These are phyloP conservation scores for Ptychodera flava DNA, from an alignment of 35 echinoderm and acorn worm species.

Conservation along the genomic window DNA sequence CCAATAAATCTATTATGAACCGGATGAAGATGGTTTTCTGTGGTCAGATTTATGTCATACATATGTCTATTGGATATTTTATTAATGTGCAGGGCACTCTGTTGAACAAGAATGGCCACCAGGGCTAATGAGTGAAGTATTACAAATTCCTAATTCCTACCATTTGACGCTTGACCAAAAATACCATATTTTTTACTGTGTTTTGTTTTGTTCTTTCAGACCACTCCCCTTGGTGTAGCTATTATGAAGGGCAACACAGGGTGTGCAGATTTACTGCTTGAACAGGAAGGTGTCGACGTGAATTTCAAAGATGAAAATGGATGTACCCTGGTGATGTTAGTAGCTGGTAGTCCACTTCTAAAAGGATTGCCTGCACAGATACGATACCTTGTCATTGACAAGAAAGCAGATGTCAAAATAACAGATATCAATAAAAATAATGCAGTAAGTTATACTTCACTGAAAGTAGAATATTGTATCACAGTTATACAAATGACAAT, in stretches of 20 bases:
- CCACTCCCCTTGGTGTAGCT: constrained; percentile 67
- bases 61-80: too few relatives aligned
- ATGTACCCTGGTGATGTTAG: constrained; percentile 60
- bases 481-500: neutral
- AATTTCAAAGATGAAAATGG: constrained; percentile 74
- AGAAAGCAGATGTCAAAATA: constrained; percentile 44
- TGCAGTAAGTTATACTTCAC: constrained; percentile 69
- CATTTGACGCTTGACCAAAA: too few relatives aligned
- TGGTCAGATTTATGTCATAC: too few relatives aligned
- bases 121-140: too few relatives aligned
- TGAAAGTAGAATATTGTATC: too few relatives aligned
- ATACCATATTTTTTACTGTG: too few relatives aligned
- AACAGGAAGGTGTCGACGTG: constrained; percentile 55
- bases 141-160: too few relatives aligned
- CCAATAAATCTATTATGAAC: too few relatives aligned
- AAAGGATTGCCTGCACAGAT: constrained; percentile 40
- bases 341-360: constrained; percentile 39
- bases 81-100: too few relatives aligned
- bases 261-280: constrained; percentile 71
- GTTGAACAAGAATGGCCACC: too few relatives aligned
- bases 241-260: constrained; percentile 81
- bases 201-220: constrained; percentile 17
- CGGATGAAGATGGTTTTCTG: too few relatives aligned
- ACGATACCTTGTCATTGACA: constrained; percentile 58
- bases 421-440: constrained; percentile 67